Base-by-base conservation (phyloP, 2,113 vertebrate genomes). In the Gobiocypris rarus region DNA sequence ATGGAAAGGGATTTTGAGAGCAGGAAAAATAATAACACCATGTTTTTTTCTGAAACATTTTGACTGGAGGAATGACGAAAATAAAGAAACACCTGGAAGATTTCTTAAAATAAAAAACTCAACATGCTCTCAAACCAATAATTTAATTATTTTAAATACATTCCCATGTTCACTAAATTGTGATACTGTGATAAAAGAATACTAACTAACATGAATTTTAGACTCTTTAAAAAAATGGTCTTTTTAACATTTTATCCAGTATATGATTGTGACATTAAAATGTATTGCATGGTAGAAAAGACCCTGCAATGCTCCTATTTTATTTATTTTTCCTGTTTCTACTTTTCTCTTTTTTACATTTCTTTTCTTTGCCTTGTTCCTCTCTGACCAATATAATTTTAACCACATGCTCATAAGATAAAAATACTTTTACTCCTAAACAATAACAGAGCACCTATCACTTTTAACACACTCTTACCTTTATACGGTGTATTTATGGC, bases 341-440 rank as follows among this genome's bases (percentile, higher is more conserved):
- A 54, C 52, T 70, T 38, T 70, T 41, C 4, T 70, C 65, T 41
- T 41, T 69, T 69, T 31, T 5, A 41, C 73, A 1, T 50, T 38
- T 83, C 75, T 48, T 54, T 84, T 19, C 67, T 38, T n/a, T 45
- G 26, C 58, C 34, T 43, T 76, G 61, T 81, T 65, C 84, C 48
- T 8, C 28, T 52, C 83, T 81, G 63, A 63, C 67, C 75, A 79
- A 89, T 89, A 90, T 90, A 65, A 84, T 31, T 43, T 87, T 86
- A 77, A 77, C 52, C 31, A 77, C 41, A 84, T 76, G 69, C 70
- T 85, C 83, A 82, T 77, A 82, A 78, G 79, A 87, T 84, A 63
- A 84, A 54, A 84, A 87, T 76, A 59, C 78, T 58, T 81, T 84
- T 84, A 15, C 50, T 59, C 67, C 31, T 56, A 84, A 82, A 78